A percentile compares a stretch with the other conserved stretches of the same genome.
Conservation (phyloP, 2,113 vertebrate species). For the Vanacampus margaritifer region DNA sequence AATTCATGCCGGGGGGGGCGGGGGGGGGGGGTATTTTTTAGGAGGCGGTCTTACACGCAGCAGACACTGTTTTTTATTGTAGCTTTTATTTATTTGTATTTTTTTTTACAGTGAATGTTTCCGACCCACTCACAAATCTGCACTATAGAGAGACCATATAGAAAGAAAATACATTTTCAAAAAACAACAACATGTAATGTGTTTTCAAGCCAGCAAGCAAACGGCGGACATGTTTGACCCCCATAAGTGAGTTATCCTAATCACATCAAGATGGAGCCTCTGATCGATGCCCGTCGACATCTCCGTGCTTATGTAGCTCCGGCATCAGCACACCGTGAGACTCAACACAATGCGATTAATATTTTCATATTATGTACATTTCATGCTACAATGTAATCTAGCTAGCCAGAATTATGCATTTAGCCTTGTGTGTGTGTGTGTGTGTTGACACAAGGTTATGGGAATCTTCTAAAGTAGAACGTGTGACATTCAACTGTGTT, state of each 20-base stretch:
- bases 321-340: background rate
- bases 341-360: background rate
- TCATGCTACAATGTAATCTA: background rate
- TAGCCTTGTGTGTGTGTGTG: background rate
- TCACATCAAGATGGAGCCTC: slow-evolving; percentile 7
- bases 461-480: slow-evolving; percentile 14
- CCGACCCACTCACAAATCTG: no score
- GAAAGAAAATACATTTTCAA: background rate
- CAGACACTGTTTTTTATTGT: background rate
- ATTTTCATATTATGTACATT: background rate
- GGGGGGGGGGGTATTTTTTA: slow-evolving; percentile 8
- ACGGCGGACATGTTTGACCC: slow-evolving; percentile 19
- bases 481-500: slow-evolving; percentile 29
- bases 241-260: slow-evolving; percentile 30
- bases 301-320: background rate
- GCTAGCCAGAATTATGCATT: background rate
- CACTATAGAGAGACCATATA: no score
- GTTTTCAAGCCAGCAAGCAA: slow-evolving; percentile 8
- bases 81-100: no score
- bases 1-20: slow-evolving; percentile 68
- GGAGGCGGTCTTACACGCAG: background rate
- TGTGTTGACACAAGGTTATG: background rate
- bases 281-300: no score
- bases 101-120: no score
- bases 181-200: background rate